Evolutionary conservation across 2,113 vertebrate genomes (phyloP).

Genomic region (Penelope pileata): DNA sequence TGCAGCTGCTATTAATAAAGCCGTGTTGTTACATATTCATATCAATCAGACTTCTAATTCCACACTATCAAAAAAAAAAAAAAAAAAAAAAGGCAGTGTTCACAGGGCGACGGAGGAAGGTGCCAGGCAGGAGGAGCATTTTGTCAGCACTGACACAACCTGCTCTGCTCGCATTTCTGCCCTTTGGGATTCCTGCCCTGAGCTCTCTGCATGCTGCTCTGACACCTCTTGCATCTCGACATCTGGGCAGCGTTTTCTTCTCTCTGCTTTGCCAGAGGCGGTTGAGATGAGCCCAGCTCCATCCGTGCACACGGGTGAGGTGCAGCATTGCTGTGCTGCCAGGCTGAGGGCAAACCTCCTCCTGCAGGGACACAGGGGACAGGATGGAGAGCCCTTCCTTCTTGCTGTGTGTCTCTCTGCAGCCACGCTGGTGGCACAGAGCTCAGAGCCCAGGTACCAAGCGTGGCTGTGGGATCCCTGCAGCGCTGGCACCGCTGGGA

Average conservation of each 20-base stretch:
- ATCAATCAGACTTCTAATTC: constrained; percentile 61
- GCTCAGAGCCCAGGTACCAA: neutral
- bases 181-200: neutral
- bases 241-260: neutral
- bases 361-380: neutral
- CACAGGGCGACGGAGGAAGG: neutral
- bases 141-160: neutral
- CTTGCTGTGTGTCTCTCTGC: neutral
- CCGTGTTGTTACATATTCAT: constrained; percentile 61
- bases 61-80: neutral
- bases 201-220: neutral
- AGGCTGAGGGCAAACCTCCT: neutral
- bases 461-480: neutral
- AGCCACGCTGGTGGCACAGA: neutral
- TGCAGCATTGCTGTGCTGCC: neutral
- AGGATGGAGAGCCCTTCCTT: neutral
- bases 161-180: neutral
- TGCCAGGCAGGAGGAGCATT: neutral
- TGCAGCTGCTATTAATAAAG: constrained; percentile 73
- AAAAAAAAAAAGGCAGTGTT: neutral
- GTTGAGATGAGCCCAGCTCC: neutral
- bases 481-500: neutral
- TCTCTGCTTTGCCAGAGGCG: neutral
- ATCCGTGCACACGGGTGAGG: neutral
- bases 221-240: neutral